Conservation (phyloP, 1,140 invertebrate species). For the Aricia agestis region DNA sequence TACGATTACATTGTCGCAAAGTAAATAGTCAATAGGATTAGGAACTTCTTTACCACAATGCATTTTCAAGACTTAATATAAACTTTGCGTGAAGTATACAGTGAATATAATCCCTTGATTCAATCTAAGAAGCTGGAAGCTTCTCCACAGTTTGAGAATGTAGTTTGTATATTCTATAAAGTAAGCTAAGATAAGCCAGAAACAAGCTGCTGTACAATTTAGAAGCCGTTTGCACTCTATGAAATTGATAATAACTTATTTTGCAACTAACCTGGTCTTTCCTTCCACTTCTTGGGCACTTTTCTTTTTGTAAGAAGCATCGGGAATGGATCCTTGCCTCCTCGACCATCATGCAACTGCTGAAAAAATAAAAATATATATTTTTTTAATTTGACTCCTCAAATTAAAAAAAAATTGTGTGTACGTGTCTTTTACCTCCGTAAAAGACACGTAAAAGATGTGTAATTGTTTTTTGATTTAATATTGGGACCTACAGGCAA, state of each 20-base stretch:
- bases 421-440: no score
- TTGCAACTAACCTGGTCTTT: constrained; percentile 74
- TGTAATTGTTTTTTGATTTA: no score
- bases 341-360: constrained; percentile 82
- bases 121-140: background rate
- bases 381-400: no score
- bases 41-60: no score
- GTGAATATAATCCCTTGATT: background rate
- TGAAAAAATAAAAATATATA: constrained; percentile 25
- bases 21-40: no score
- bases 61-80: no score
- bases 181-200: background rate
- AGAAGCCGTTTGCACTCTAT: background rate
- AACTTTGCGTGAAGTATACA: no score
- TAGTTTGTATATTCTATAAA: background rate
- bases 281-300: constrained; percentile 87
- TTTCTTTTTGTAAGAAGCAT: constrained; percentile 85
- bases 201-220: background rate
- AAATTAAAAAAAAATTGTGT: no score
- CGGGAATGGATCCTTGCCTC: constrained; percentile 84
- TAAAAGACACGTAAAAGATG: no score
- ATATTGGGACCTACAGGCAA: no score
- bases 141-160: background rate
- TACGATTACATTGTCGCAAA: no score
- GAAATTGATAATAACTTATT: background rate